Base-by-base conservation (phyloP, 2,113 vertebrate species). In the Hippocampus zosterae region DNA sequence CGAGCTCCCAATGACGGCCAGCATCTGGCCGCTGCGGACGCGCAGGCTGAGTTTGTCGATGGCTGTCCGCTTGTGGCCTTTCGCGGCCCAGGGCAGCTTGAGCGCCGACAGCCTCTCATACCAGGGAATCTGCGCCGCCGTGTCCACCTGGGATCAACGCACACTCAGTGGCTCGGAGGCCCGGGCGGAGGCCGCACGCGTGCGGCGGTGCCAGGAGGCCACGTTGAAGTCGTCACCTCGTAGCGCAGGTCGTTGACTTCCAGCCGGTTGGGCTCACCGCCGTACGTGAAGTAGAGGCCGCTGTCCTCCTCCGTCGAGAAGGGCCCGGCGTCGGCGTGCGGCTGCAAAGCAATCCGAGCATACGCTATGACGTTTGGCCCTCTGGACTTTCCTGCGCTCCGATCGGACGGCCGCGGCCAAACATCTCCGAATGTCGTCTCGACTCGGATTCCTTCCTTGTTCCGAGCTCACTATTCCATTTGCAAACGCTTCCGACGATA, bases 211-310 rank as follows among this genome's bases (percentile, higher is more conserved):
- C 3, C 46, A 25, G 6, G 33, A 37, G 12, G 42, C 40, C 33
- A 50, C 40, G 52, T 21, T 0, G 11, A 5, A 8, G 46, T 3
- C 16, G 6, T 87, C 90, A 97, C 97, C 96, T 97, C 91, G 69
- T 97, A 98, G 85, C 84, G 93, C 84, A 99, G 93, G 82, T 93
- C 88, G 76, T 82, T 94, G 82, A 98, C 94, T 76, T 97, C 94
- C 50, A 99, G 90, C 69, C 95, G 73, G 2, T 97, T 97, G 81
- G 92, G 84, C 42, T 88, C 91, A 37, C 97, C 96, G 0, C 92
- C 92, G 90, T 98, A 97, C 76, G 96, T 97, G 91, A 99, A 99
- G 89, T 98, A 98, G 18, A 98, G 90, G 46, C 96, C 95, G 87
- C 91, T 98, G 85, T 98, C 97, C 57, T 94, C 95, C 68, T 99